phyloP scores from a whole-genome alignment of 2,113 vertebrate species.

The Tor tambroides region DNA sequence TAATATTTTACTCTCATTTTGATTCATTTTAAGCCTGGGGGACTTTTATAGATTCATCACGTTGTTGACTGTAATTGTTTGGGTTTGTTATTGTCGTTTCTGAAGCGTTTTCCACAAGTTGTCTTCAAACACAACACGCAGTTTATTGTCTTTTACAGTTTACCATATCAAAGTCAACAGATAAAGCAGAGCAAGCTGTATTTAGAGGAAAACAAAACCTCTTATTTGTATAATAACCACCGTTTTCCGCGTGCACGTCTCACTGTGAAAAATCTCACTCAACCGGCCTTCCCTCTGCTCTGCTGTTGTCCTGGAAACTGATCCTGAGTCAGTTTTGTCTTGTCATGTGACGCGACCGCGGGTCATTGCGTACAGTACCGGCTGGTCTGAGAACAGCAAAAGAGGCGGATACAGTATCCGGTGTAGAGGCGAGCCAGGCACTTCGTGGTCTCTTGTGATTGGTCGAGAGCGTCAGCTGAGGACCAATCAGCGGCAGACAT shows the following conservation, averaged over 20 bases:
- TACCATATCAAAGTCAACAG: background rate
- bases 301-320: background rate
- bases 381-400: background rate
- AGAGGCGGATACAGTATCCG: constrained; percentile 61
- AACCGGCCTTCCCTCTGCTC: background rate
- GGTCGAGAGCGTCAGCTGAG: constrained; percentile 56
- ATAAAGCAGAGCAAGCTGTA: background rate
- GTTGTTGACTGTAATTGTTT: background rate
- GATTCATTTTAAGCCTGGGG: background rate
- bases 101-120: background rate
- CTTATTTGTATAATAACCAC: background rate
- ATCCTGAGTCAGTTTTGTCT: background rate
- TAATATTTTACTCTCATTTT: background rate
- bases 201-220: background rate
- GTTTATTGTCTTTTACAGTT: background rate
- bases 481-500: constrained; percentile 78
- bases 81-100: background rate
- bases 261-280: background rate
- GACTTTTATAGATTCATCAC: background rate
- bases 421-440: constrained; percentile 32
- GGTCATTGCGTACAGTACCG: background rate
- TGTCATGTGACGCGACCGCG: background rate
- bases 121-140: background rate
- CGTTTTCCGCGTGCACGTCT: background rate
- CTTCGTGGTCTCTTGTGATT: constrained; percentile 79